These are phyloP conservation scores for Apoderus coryli DNA, from an alignment of 2,888 invertebrate species.

Conservation along the genomic window DNA sequence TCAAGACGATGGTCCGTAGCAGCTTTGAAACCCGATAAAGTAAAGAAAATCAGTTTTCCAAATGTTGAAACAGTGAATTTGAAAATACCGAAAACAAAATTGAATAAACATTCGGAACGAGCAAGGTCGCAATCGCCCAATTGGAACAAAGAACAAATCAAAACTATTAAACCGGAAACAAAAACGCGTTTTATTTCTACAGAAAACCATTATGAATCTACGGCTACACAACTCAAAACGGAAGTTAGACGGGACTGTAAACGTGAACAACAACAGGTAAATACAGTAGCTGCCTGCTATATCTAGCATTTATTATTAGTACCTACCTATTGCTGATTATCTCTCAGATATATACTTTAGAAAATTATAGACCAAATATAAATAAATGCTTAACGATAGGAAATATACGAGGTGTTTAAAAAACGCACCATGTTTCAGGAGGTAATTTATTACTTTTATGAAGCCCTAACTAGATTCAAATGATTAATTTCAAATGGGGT, in stretches of 20 bases:
- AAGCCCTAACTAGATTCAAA: no score
- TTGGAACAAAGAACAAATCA: constrained; percentile 25
- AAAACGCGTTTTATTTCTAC: constrained; percentile 20
- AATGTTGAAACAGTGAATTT: constrained; percentile 23
- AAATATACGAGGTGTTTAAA: no score
- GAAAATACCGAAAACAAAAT: constrained; percentile 30
- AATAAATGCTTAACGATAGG: no score
- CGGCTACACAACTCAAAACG: constrained; percentile 27
- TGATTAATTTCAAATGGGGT: no score
- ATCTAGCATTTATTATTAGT: no score
- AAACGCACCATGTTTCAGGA: no score
- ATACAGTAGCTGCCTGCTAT: constrained; percentile 13
- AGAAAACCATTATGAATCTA: constrained; percentile 29
- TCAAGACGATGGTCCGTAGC: constrained; percentile 29
- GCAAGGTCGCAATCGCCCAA: constrained; percentile 31
- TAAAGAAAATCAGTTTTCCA: constrained; percentile 9
- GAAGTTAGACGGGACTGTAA: constrained; percentile 25
- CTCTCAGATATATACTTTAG: no score
- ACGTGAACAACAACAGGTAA: constrained; percentile 26
- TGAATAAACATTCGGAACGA: constrained; percentile 25
- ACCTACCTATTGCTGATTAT: no score
- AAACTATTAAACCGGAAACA: constrained; percentile 21
- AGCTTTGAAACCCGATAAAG: constrained; percentile 16
- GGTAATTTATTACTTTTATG: no score
- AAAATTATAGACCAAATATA: no score